A percentile compares a stretch with the other conserved stretches of the same genome.
phyloP scores from a whole-genome alignment of 2,113 vertebrate species.

The Pandion haliaetus region DNA sequence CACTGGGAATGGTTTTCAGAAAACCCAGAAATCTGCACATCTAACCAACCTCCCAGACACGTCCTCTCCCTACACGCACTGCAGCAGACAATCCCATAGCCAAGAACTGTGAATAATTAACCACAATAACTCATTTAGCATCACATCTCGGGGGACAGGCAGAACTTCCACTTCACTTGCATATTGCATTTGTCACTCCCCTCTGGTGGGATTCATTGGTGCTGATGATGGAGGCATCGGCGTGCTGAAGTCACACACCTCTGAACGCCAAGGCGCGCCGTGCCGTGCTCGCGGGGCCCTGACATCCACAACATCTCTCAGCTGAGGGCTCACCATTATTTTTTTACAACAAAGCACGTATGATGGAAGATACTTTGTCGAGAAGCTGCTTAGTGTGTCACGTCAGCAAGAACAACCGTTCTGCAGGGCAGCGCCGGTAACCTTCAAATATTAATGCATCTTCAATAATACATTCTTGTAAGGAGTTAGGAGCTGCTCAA shows the following conservation, averaged over 20 bases:
- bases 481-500: not conserved
- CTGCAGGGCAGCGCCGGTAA: not conserved
- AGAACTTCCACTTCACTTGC: not conserved
- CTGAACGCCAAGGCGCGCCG: rapidly evolving
- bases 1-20: not conserved
- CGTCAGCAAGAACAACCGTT: not conserved
- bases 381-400: not conserved
- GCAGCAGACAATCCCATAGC: not conserved
- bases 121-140: not conserved
- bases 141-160: not conserved
- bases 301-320: not conserved
- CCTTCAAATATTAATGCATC: not conserved
- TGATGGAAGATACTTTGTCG: rapidly evolving
- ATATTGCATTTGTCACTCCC: not conserved
- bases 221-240: not conserved
- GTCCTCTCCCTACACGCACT: not conserved
- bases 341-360: rapidly evolving
- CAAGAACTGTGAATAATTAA: not conserved
- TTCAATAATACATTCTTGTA: not conserved
- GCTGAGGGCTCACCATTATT: not conserved
- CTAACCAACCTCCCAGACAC: not conserved
- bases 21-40: not conserved
- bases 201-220: not conserved
- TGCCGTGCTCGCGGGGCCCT: not conserved
- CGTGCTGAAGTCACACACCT: too few species aligned